These are phyloP conservation scores for Suncus etruscus DNA, from an alignment of 2,113 vertebrate species.

Conservation along the genomic window DNA sequence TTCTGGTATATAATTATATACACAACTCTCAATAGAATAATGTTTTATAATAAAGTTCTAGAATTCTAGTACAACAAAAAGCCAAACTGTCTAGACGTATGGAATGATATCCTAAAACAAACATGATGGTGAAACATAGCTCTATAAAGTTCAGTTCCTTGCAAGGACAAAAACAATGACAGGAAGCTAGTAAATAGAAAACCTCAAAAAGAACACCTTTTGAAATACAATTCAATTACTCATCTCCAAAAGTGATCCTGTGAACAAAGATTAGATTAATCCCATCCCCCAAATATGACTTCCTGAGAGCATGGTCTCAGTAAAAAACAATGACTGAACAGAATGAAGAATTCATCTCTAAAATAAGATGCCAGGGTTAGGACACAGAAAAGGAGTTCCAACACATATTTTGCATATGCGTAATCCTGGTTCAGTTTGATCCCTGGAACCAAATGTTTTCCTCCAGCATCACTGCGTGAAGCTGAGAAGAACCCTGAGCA, in stretches of 20 bases:
- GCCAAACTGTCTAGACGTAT: background rate
- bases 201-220: background rate
- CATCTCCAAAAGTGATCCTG: slow-evolving; percentile 18
- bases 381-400: too few relatives aligned
- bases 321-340: background rate
- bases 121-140: background rate
- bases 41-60: slow-evolving; percentile 21
- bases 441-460: too few relatives aligned
- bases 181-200: background rate
- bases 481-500: too few relatives aligned
- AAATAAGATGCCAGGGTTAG: background rate
- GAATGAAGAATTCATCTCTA: background rate
- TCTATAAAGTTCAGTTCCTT: slow-evolving; percentile 16
- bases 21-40: slow-evolving; percentile 9
- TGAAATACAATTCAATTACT: slow-evolving; percentile 47
- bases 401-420: too few relatives aligned
- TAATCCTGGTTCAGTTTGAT: too few relatives aligned
- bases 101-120: background rate
- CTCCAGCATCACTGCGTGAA: too few relatives aligned
- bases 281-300: background rate
- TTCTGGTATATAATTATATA: slow-evolving; percentile 10
- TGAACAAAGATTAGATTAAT: slow-evolving; percentile 23
- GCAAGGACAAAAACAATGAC: slow-evolving; percentile 1
- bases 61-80: slow-evolving; percentile 14
- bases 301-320: background rate